A percentile compares a stretch with the other conserved stretches of the same genome.
Evolutionary conservation across 2,888 invertebrate species (phyloP).

Genomic region (Diachrysia chrysitis): DNA sequence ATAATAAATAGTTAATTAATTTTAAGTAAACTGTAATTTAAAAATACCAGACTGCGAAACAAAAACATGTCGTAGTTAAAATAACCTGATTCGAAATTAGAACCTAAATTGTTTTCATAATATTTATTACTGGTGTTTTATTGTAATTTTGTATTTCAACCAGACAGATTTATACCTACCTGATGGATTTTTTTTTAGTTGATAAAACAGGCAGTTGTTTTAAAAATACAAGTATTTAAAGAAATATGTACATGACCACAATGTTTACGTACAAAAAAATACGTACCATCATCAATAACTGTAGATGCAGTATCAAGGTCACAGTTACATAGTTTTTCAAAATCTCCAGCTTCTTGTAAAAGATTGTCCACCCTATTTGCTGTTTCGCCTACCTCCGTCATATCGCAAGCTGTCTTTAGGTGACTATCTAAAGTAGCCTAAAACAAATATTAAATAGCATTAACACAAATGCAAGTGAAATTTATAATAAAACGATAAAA

Average conservation of each 20-base stretch:
- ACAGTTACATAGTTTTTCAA: slow-evolving; percentile 93
- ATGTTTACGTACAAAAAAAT: too few relatives aligned
- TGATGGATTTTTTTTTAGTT: too few relatives aligned
- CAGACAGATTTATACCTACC: too few relatives aligned
- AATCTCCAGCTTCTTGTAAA: slow-evolving; percentile 93
- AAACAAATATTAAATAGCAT: slow-evolving; percentile 11
- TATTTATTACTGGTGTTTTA: too few relatives aligned
- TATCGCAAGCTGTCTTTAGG: slow-evolving; percentile 93
- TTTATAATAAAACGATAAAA: background rate
- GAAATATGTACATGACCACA: too few relatives aligned
- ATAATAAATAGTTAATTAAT: too few relatives aligned
- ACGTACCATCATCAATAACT: slow-evolving; percentile 91
- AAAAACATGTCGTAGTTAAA: background rate
- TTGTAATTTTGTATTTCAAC: too few relatives aligned
- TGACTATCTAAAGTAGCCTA: slow-evolving; percentile 93
- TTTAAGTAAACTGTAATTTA: background rate
- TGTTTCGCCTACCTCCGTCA: slow-evolving; percentile 97
- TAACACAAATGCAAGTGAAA: background rate
- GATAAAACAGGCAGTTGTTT: too few relatives aligned
- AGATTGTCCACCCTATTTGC: slow-evolving; percentile 94
- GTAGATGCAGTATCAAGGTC: slow-evolving; percentile 95
- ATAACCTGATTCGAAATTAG: too few relatives aligned
- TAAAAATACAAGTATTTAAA: too few relatives aligned
- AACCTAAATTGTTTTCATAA: background rate
- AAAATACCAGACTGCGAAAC: background rate